phyloP scores from a whole-genome alignment of 2,797 vertebrate genomes.

The Nyctalus aviator region DNA sequence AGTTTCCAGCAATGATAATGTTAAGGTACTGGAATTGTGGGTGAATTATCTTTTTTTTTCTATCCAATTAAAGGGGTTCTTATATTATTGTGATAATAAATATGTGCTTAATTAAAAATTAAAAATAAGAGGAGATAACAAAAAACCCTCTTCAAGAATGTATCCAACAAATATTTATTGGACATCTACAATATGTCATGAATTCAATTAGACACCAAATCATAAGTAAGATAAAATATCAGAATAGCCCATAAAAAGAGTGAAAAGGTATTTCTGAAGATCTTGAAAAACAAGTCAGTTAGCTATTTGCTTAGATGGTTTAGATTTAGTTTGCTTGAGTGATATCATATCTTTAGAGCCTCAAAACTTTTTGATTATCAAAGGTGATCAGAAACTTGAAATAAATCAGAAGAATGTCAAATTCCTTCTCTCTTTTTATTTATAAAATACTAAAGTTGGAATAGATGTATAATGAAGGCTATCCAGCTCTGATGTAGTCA shows the following conservation, averaged over 20 bases:
- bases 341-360: background rate
- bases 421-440: background rate
- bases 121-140: too few relatives aligned
- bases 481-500: background rate
- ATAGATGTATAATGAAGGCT: background rate
- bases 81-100: too few relatives aligned
- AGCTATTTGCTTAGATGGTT: background rate
- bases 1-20: too few relatives aligned
- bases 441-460: slow-evolving; percentile 1
- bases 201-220: too few relatives aligned
- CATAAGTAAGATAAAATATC: too few relatives aligned
- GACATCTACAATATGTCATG: too few relatives aligned
- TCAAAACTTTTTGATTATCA: background rate
- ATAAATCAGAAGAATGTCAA: background rate
- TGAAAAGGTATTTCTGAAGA: background rate
- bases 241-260: background rate
- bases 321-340: background rate
- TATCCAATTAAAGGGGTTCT: too few relatives aligned
- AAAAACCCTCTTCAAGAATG: too few relatives aligned
- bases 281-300: slow-evolving; percentile 31
- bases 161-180: too few relatives aligned
- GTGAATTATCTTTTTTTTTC: too few relatives aligned
- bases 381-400: background rate
- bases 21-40: too few relatives aligned
- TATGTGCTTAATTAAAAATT: too few relatives aligned